Conservation (phyloP, 1,140 invertebrate genomes). For the Listronotus bonariensis region DNA sequence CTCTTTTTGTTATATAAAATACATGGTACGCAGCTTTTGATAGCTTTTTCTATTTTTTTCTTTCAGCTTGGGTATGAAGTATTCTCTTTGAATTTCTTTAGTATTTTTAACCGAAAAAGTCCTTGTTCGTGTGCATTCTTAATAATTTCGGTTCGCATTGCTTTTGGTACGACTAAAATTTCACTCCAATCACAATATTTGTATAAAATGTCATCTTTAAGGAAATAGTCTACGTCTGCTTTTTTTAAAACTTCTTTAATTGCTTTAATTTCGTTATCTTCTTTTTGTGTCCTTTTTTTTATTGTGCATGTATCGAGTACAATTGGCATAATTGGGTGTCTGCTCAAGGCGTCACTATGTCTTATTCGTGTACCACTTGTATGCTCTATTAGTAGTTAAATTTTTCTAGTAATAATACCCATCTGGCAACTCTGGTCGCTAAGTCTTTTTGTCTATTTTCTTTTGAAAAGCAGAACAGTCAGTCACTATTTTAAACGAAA, state of each 20-base stretch:
- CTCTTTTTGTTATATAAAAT: slow-evolving; percentile 51
- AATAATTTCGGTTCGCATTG: slow-evolving; percentile 39
- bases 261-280: slow-evolving; percentile 36
- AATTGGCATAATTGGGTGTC: too few species aligned
- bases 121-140: slow-evolving; percentile 37
- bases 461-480: slow-evolving; percentile 52
- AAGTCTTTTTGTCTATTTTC: slow-evolving; percentile 49
- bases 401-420: slow-evolving; percentile 50
- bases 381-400: slow-evolving; percentile 52
- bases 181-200: slow-evolving; percentile 35
- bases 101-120: slow-evolving; percentile 50
- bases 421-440: slow-evolving; percentile 47
- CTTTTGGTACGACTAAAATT: slow-evolving; percentile 35
- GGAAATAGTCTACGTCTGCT: slow-evolving; percentile 40
- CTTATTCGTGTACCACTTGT: slow-evolving; percentile 51
- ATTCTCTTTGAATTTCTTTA: slow-evolving; percentile 51
- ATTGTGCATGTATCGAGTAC: too few species aligned
- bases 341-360: slow-evolving; percentile 56
- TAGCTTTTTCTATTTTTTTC: slow-evolving; percentile 48
- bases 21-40: slow-evolving; percentile 52
- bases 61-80: slow-evolving; percentile 51
- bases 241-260: too few species aligned
- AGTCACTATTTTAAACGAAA: slow-evolving; percentile 56
- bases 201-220: slow-evolving; percentile 38
- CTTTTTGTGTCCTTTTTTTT: slow-evolving; percentile 34